Evolutionary conservation across 2,888 invertebrate species (phyloP).

Genomic region (Stictocephala bisonia): DNA sequence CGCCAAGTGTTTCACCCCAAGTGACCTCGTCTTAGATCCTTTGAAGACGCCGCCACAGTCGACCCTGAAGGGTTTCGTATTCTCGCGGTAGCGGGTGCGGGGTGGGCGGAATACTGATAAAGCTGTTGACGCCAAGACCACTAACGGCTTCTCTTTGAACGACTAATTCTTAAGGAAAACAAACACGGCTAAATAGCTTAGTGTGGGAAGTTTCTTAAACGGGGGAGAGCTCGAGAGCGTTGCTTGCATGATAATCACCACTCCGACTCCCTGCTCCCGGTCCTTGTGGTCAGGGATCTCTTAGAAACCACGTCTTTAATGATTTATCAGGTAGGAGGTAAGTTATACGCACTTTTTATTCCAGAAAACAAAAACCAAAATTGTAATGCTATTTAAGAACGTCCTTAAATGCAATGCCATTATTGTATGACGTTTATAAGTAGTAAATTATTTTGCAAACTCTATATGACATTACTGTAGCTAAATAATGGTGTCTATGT

Average conservation of each 20-base stretch:
- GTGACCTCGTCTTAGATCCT: conserved; percentile 23
- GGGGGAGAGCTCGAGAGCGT: not conserved
- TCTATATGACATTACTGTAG: no score
- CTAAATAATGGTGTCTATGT: no score
- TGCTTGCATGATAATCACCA: conserved; percentile 24
- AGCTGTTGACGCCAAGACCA: not conserved
- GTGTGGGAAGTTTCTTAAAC: conserved; percentile 39
- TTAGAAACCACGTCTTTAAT: no score
- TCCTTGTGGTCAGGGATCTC: no score
- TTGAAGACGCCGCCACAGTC: conserved; percentile 10
- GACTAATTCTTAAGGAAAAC: conserved; percentile 43
- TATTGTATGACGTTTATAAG: no score
- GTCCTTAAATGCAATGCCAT: no score
- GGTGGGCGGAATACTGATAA: conserved; percentile 1
- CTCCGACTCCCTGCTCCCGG: not conserved
- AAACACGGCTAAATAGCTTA: conserved; percentile 42
- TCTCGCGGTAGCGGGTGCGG: not conserved
- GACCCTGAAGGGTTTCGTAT: conserved; percentile 27
- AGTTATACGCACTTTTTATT: no score
- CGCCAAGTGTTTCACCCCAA: conserved; percentile 7
- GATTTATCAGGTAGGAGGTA: no score
- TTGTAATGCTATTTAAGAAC: no score
- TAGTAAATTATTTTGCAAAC: no score
- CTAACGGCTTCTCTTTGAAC: conserved; percentile 39
- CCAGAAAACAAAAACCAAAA: no score